phyloP scores from a whole-genome alignment of 2,888 invertebrate genomes.

The Rotaria magnacalcarata region DNA sequence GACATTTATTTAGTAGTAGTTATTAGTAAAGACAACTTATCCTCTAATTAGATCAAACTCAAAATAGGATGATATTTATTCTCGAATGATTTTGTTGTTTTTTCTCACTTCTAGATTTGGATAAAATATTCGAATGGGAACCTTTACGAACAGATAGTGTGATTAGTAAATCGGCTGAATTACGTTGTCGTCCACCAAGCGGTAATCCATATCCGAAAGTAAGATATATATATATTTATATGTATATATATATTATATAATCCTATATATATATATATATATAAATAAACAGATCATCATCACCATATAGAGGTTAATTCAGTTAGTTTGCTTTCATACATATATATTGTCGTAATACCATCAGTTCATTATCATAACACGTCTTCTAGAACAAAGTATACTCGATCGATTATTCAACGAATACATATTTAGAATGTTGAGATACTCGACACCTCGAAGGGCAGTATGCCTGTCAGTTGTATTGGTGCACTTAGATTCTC shows the following conservation, averaged over 20 bases:
- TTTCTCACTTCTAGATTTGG: conserved; percentile 26
- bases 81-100: no score
- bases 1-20: background rate
- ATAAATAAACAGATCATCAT: conserved; percentile 20
- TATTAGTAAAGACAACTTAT: background rate
- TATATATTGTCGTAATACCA: background rate
- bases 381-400: background rate
- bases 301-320: background rate
- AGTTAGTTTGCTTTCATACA: background rate
- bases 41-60: background rate
- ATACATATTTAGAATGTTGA: background rate
- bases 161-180: conserved; percentile 39
- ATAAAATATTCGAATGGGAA: conserved; percentile 44
- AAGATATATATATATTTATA: background rate
- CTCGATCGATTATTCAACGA: background rate
- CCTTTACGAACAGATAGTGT: conserved; percentile 38
- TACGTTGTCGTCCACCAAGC: conserved; percentile 41
- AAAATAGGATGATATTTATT: no score
- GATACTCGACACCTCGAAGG: background rate
- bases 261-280: background rate
- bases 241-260: background rate
- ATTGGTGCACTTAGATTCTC: background rate
- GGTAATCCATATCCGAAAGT: conserved; percentile 44
- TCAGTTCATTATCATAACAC: background rate
- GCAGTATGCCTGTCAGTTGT: background rate